Evolutionary conservation across 1,140 invertebrate species (phyloP).

Genomic region (Magallana ariakensis): DNA sequence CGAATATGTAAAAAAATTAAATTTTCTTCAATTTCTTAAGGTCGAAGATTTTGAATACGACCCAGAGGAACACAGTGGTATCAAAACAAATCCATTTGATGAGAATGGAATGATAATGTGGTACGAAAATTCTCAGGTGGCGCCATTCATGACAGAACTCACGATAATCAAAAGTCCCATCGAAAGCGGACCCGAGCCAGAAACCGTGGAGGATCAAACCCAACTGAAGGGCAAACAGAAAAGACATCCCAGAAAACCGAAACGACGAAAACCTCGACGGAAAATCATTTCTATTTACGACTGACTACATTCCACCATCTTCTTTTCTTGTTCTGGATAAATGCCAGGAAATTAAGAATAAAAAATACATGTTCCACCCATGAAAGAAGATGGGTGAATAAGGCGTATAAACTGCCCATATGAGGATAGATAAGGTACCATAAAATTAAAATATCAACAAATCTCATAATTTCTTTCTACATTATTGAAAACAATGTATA

Average conservation of each 20-base stretch:
- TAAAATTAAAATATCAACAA: too few relatives aligned
- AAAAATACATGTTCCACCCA: too few relatives aligned
- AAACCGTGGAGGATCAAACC: not conserved
- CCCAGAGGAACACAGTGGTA: not conserved
- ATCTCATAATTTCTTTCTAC: too few relatives aligned
- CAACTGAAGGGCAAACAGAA: not conserved
- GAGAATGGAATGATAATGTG: conserved; percentile 11
- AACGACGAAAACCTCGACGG: not conserved
- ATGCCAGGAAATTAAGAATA: too few relatives aligned
- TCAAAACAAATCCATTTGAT: conserved; percentile 21
- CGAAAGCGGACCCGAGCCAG: not conserved
- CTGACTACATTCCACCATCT: not conserved
- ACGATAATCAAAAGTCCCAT: not conserved
- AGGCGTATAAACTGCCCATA: too few relatives aligned
- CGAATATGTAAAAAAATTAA: too few relatives aligned
- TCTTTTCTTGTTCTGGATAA: too few relatives aligned
- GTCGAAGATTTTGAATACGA: not conserved
- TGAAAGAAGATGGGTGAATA: too few relatives aligned
- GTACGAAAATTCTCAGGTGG: not conserved
- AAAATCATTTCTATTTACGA: not conserved
- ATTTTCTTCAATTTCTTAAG: not conserved
- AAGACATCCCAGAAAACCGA: not conserved
- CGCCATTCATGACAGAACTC: not conserved
- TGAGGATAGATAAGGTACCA: too few relatives aligned
- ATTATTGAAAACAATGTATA: too few relatives aligned